Conservation (phyloP, 2,797 vertebrate species). For the Cyclopterus lumpus region DNA sequence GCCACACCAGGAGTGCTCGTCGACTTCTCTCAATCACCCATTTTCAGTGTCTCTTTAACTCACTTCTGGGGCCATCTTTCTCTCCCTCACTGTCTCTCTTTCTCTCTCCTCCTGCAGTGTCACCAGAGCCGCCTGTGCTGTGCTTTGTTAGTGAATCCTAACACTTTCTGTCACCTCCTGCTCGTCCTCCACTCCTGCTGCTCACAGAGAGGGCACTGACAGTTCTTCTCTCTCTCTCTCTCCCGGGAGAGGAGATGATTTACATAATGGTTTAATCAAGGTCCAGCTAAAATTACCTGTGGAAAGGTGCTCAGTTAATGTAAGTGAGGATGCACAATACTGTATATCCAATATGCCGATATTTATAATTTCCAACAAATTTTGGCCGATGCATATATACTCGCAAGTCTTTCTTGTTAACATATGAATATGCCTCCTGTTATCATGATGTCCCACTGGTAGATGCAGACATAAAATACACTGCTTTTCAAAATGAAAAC, state of each 20-base stretch:
- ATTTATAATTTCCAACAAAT: background rate
- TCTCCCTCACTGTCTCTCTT: slow-evolving; percentile 6
- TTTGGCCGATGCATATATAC: background rate
- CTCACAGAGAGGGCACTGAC: slow-evolving; percentile 44
- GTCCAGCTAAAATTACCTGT: slow-evolving; percentile 18
- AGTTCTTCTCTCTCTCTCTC: slow-evolving; percentile 30
- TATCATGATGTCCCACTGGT: background rate
- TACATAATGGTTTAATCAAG: slow-evolving; percentile 29
- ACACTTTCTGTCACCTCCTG: slow-evolving; percentile 47
- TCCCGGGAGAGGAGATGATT: slow-evolving; percentile 17
- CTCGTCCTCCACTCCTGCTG: slow-evolving; percentile 24
- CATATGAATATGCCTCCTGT: background rate
- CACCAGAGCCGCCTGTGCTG: slow-evolving; percentile 49
- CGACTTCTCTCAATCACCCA: slow-evolving; percentile 27
- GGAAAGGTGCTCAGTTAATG: background rate
- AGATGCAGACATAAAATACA: background rate
- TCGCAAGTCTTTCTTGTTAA: background rate
- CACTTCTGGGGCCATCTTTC: slow-evolving; percentile 21
- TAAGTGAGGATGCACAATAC: background rate
- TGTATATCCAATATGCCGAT: background rate
- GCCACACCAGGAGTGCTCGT: slow-evolving; percentile 24
- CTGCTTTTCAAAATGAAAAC: no score
- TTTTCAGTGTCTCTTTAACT: slow-evolving; percentile 37
- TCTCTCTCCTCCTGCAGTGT: slow-evolving; percentile 34
- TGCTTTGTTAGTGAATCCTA: slow-evolving; percentile 52